phyloP scores from a whole-genome alignment of 2,113 vertebrate species.

The Micromys minutus region DNA sequence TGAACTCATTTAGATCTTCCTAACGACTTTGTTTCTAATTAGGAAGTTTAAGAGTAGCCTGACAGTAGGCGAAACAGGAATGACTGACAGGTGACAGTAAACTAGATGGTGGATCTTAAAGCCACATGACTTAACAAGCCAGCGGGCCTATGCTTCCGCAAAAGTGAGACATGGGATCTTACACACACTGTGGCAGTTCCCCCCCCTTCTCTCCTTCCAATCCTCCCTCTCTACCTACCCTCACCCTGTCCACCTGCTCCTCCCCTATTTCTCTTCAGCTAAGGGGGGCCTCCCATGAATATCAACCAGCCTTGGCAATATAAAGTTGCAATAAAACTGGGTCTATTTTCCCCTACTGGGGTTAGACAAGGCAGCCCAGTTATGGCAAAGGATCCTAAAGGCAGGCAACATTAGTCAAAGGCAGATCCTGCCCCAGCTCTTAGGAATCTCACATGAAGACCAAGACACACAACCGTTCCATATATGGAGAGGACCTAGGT shows the following conservation, averaged over 20 bases:
- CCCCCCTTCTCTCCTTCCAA: not conserved
- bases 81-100: not conserved
- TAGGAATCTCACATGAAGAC: not conserved
- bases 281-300: not conserved
- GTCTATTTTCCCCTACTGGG: not conserved
- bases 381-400: not conserved
- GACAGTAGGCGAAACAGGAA: not conserved
- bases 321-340: not conserved
- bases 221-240: not conserved
- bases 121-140: not conserved
- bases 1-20: not conserved
- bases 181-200: not conserved
- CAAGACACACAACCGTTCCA: not conserved
- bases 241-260: not conserved
- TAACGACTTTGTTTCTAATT: conserved; percentile 40
- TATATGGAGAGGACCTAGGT: not conserved
- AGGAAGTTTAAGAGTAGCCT: not conserved
- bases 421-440: not conserved
- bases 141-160: not conserved
- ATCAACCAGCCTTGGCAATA: not conserved
- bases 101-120: not conserved
- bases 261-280: not conserved
- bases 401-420: not conserved
- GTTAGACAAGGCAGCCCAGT: not conserved
- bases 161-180: not conserved